Evolutionary conservation across 2,113 vertebrate species (phyloP).

Genomic region (Anthoscopus minutus): DNA sequence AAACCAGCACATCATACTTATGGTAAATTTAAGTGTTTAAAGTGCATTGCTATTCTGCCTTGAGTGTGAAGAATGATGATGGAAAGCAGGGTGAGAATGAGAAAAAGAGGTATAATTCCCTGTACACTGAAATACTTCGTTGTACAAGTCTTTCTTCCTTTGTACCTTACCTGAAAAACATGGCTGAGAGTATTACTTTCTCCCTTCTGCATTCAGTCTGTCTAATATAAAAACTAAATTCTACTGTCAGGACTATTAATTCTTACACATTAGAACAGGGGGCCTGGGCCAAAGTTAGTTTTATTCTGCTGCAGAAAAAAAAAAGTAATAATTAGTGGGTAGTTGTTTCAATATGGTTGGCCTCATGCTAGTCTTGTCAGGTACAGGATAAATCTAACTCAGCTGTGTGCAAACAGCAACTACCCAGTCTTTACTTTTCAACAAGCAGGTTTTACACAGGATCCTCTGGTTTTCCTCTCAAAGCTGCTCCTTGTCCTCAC

Average conservation of each 20-base stretch:
- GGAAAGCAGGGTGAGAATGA: neutral
- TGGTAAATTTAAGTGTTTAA: neutral
- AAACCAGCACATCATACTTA: neutral
- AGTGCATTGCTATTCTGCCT: neutral
- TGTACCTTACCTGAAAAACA: neutral
- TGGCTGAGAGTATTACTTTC: neutral
- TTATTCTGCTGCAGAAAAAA: neutral
- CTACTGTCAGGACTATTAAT: neutral
- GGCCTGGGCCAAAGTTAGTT: neutral
- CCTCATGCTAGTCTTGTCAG: neutral
- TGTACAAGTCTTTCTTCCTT: neutral
- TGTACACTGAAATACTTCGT: neutral
- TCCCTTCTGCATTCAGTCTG: neutral
- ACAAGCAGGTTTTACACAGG: neutral
- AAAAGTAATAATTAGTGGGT: neutral
- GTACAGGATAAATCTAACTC: neutral
- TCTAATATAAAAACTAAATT: neutral
- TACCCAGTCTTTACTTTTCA: neutral
- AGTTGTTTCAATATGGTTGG: neutral
- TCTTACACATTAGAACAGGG: neutral
- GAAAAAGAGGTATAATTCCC: neutral
- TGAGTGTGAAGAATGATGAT: neutral
- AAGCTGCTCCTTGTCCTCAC: neutral
- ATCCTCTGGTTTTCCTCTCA: neutral
- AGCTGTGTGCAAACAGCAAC: neutral